Base-by-base conservation (phyloP, 2,113 vertebrate species). In the Sakesphorus luctuosus region DNA sequence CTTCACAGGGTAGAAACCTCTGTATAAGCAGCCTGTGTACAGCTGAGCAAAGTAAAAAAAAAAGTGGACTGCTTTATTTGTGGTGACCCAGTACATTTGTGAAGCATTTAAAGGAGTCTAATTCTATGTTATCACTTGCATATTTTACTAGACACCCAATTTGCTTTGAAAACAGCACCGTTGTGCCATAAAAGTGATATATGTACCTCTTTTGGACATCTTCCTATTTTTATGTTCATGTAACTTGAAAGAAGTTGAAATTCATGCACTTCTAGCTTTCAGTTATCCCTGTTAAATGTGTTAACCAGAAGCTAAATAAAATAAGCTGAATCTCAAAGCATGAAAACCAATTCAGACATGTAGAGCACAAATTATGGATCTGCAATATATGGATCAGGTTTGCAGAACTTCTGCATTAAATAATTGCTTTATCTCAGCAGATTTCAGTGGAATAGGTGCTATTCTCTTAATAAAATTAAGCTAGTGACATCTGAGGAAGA, bases 261-360 rank as follows among this genome's bases (percentile, higher is more conserved):
- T 35, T 18, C 25, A 36, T 71, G 33, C 87, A 73, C 73, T 97
- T 97, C 59, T 66, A 69, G 79, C 49, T 69, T 96, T 85, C 31
- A 80, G 83, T 92, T 78, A 77, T 80, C 40, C 24, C 84, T 84
- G 36, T 80, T 94, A 90, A 94, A 93, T 79, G 38, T 94, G 79
- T 92, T 84, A 88, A 94, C 80, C 72, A 94, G 75, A 82, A 96
- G 65, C 89, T 82, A 92, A 96, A 96, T 94, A 83, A 97, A 95
- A 93, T 49, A 75, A 49, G 74, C 77, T 96, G 80, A 43, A 49
- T 90, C 38, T 66, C 61, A 72, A 25, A 86, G 90, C 9, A 29
- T 81, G 84, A 95, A 95, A 95, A 78, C 40, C 87, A 96, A 61
- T 90, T 71, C 85, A 93, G 62, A 84, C 38, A 61, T 52, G 68